These are phyloP conservation scores for Odontomachus brunneus DNA, from an alignment of 1,140 invertebrate species.

Conservation along the genomic window DNA sequence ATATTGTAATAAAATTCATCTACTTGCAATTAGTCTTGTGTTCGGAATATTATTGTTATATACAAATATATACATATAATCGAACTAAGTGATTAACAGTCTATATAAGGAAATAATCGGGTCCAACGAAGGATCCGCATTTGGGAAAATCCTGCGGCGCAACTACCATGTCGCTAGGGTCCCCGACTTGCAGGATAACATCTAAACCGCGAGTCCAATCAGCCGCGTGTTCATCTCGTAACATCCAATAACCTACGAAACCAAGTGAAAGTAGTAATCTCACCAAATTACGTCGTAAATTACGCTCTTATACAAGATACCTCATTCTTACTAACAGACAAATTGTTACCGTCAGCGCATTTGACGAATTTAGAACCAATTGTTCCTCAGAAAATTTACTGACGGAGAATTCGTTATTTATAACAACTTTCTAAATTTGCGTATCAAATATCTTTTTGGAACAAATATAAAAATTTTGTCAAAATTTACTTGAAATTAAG, in stretches of 20 bases:
- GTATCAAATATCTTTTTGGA: background rate
- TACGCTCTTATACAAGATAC: background rate
- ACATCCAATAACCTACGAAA: conserved; percentile 89
- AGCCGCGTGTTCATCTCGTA: conserved; percentile 88
- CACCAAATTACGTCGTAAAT: conserved; percentile 12
- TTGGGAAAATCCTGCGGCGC: conserved; percentile 84
- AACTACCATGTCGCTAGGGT: conserved; percentile 78
- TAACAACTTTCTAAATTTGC: background rate
- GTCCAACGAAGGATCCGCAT: conserved; percentile 85
- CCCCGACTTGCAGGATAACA: conserved; percentile 86
- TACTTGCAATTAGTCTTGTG: background rate
- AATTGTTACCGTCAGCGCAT: background rate
- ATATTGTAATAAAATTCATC: background rate
- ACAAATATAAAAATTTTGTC: too few relatives aligned
- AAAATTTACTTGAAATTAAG: too few relatives aligned
- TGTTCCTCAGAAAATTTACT: background rate
- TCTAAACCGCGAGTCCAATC: conserved; percentile 86
- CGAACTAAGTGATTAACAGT: conserved; percentile 51
- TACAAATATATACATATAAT: conserved; percentile 79
- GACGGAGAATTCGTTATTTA: background rate
- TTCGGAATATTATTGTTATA: conserved; percentile 41
- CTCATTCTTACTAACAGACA: background rate
- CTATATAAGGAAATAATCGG: conserved; percentile 86
- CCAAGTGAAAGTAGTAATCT: conserved; percentile 10
- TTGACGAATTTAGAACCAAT: background rate